These are phyloP conservation scores for Temnothorax curvispinosus DNA, from an alignment of 1,140 invertebrate genomes.

Conservation along the genomic window DNA sequence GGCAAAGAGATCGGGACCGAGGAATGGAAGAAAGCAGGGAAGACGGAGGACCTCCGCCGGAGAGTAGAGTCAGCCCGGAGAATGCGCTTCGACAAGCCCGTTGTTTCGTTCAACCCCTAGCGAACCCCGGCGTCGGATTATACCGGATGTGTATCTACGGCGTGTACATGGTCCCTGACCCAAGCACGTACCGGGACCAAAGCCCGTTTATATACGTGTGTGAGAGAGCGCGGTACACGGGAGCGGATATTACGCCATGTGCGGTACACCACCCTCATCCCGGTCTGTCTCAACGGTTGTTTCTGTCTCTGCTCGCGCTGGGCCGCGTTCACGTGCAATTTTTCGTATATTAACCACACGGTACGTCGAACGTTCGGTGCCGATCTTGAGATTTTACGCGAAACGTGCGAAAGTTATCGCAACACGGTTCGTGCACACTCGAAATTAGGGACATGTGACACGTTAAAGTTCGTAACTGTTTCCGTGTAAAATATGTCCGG, in stretches of 20 bases:
- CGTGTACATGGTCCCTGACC: slow-evolving; percentile 40
- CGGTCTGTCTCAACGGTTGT: background rate
- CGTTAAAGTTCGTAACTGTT: background rate
- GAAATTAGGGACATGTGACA: slow-evolving; percentile 12
- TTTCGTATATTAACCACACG: slow-evolving; percentile 41
- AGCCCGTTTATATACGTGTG: slow-evolving; percentile 4
- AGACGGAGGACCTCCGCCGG: slow-evolving; percentile 27
- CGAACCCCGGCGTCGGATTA: slow-evolving; percentile 56
- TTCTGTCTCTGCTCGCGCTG: background rate
- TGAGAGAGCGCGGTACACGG: slow-evolving; percentile 13
- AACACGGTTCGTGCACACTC: background rate
- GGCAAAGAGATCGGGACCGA: slow-evolving; percentile 22
- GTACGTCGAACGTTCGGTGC: background rate
- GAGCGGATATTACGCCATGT: slow-evolving; percentile 54
- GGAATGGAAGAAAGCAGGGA: slow-evolving; percentile 28
- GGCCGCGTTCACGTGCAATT: slow-evolving; percentile 41
- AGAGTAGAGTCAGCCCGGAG: background rate
- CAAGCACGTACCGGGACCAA: slow-evolving; percentile 45
- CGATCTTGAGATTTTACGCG: background rate
- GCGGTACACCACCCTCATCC: background rate
- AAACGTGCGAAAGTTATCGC: background rate
- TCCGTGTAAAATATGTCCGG: background rate
- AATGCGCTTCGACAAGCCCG: slow-evolving; percentile 54
- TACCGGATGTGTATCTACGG: slow-evolving; percentile 62
- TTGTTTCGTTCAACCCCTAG: slow-evolving; percentile 55